Percentiles rank a stretch among this genome's conserved stretches.
phyloP scores from a whole-genome alignment of 2,113 vertebrate genomes.

The Sphyrna mokarran region DNA sequence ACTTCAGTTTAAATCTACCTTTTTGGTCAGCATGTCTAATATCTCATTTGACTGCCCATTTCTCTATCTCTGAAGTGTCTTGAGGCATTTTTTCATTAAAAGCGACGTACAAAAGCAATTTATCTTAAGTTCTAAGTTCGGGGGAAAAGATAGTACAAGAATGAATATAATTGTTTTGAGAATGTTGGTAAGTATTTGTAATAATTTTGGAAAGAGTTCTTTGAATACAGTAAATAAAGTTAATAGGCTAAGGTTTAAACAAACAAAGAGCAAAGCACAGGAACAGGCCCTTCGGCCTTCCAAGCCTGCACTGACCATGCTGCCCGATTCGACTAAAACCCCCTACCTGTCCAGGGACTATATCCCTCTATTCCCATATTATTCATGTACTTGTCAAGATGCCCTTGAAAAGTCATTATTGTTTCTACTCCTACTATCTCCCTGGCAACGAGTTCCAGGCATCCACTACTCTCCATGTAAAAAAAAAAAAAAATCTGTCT shows the following conservation, averaged over 20 bases:
- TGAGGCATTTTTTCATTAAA: background rate
- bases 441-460: too few relatives aligned
- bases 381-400: too few relatives aligned
- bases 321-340: too few relatives aligned
- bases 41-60: background rate
- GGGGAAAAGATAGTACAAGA: background rate
- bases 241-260: background rate
- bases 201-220: background rate
- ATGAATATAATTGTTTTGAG: background rate
- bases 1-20: background rate
- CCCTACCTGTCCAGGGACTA: too few relatives aligned
- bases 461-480: too few relatives aligned
- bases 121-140: background rate
- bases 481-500: too few relatives aligned
- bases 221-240: background rate
- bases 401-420: too few relatives aligned
- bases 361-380: too few relatives aligned
- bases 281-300: too few relatives aligned
- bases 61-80: background rate
- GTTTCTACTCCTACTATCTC: too few relatives aligned
- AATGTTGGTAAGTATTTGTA: background rate
- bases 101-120: background rate
- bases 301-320: too few relatives aligned
- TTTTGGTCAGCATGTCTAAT: background rate
- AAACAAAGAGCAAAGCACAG: too few relatives aligned